Evolutionary conservation across 2,888 invertebrate species (phyloP), one percentile per base, ranked within the genome.

Genomic region (Oscheius sp.): DNA sequence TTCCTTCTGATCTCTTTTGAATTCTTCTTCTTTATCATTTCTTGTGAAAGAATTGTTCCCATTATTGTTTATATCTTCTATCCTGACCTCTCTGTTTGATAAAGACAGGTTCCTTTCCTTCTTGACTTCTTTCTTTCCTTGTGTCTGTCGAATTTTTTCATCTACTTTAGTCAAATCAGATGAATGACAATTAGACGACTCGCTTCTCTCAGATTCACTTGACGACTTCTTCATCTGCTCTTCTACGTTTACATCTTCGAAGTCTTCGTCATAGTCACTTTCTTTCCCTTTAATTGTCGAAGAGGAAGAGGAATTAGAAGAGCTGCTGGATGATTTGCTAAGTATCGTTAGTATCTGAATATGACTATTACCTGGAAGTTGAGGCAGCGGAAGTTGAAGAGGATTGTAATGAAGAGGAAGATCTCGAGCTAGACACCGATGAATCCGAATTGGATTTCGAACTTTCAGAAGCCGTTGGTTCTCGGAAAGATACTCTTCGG

Each of bases 401-500:
- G n/a, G n/a, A n/a, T n/a, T 20, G n/a, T n/a, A n/a, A 14, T 17
- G 45, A 45, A n/a, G 45, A 45, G 47, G 47, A 47, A 47, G 1
- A 47, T 22, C 22, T 20, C 22, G 47, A 47, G 22, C 22, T 22
- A 47, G 22, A 36, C 14, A n/a, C n/a, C n/a, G 50, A 50, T 8
- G 12, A 24, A 2, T 24, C 50, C 9, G 50, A 12, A 20, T 14
- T 49, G 26, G 50, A 50, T 3, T 41, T 41, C 14, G 41, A 41
- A 4, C n/a, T 30, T 20, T 26, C 50, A 50, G 26, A 24, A 2
- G 56, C n/a, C 6, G 56, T 24, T 2, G 59, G 59, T 1, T 24
- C 30, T n/a, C 44, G 20, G 20, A 59, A 59, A 9, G 59, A 59
- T 4, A 59, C 59, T 24, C 30, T 59, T 26, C 59, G 41, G 26